phyloP scores from a whole-genome alignment of 1,140 invertebrate genomes.

The Uloborus diversus region DNA sequence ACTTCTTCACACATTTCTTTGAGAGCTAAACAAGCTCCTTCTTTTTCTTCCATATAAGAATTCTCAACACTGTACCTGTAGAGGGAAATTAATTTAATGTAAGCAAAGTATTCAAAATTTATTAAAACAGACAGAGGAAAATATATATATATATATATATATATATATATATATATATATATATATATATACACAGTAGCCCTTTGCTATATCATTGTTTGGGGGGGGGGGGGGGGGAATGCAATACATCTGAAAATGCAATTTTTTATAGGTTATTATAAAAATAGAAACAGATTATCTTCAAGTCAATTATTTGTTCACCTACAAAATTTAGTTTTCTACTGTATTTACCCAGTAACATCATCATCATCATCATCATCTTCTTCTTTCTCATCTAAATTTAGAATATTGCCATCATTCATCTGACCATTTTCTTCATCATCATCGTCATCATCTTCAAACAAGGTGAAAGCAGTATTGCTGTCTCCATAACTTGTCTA shows the following conservation, averaged over 20 bases:
- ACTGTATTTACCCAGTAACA: conserved; percentile 35
- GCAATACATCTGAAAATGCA: too few species aligned
- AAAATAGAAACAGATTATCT: too few species aligned
- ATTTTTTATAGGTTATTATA: too few species aligned
- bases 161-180: too few species aligned
- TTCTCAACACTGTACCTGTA: conserved; percentile 76
- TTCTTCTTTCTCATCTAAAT: conserved; percentile 64
- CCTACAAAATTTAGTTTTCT: too few species aligned
- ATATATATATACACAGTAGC: too few species aligned
- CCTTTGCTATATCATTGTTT: too few species aligned
- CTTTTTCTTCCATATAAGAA: conserved; percentile 80
- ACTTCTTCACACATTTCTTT: conserved; percentile 76
- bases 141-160: too few species aligned
- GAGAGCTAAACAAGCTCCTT: conserved; percentile 78
- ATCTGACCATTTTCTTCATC: conserved; percentile 67
- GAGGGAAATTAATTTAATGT: conserved; percentile 29
- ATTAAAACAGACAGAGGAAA: too few species aligned
- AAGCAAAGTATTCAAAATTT: too few species aligned
- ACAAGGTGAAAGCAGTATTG: conserved; percentile 25
- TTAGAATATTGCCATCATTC: conserved; percentile 9
- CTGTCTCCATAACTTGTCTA: conserved; percentile 56
- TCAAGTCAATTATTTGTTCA: too few species aligned
- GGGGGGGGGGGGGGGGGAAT: too few species aligned
- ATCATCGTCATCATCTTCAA: conserved; percentile 64
- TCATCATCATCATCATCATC: conserved; percentile 68